Percentiles rank a stretch among this genome's conserved stretches.
phyloP scores from a whole-genome alignment of 2,113 vertebrate species.

The Chunga burmeisteri region DNA sequence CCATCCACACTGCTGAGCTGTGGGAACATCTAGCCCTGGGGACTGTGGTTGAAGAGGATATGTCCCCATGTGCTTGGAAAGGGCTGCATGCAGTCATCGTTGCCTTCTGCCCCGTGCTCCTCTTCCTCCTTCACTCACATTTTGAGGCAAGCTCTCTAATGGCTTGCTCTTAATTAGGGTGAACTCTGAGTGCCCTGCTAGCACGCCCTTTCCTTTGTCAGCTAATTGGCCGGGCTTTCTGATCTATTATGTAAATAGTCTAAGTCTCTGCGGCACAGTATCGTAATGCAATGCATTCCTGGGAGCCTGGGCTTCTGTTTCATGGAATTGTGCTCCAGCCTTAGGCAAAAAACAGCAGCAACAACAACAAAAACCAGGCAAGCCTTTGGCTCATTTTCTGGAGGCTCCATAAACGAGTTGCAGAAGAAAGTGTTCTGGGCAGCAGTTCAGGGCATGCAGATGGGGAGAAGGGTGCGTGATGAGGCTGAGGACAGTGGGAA shows the following conservation, averaged over 20 bases:
- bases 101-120: background rate
- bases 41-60: too few relatives aligned
- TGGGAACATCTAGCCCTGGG: background rate
- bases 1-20: background rate
- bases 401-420: background rate
- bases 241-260: slow-evolving; percentile 55
- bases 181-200: slow-evolving; percentile 51
- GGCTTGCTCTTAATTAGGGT: slow-evolving; percentile 21
- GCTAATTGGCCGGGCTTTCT: slow-evolving; percentile 54
- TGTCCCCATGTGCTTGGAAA: background rate
- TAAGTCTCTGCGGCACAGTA: slow-evolving; percentile 26
- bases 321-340: slow-evolving; percentile 22
- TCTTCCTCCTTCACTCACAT: background rate
- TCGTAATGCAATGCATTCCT: slow-evolving; percentile 27
- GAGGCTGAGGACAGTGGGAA: background rate
- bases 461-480: background rate
- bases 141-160: background rate
- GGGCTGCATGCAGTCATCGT: background rate
- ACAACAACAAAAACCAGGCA: background rate
- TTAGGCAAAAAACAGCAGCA: background rate
- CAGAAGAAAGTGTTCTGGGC: slow-evolving; percentile 59
- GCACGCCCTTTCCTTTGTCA: slow-evolving; percentile 39
- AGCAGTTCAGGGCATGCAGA: slow-evolving; percentile 10
- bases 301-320: slow-evolving; percentile 43
- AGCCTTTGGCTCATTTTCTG: background rate